Evolutionary conservation across 2,888 invertebrate species (phyloP), one percentile per base, ranked within the genome.

Genomic region (Cephus pygmeus): DNA sequence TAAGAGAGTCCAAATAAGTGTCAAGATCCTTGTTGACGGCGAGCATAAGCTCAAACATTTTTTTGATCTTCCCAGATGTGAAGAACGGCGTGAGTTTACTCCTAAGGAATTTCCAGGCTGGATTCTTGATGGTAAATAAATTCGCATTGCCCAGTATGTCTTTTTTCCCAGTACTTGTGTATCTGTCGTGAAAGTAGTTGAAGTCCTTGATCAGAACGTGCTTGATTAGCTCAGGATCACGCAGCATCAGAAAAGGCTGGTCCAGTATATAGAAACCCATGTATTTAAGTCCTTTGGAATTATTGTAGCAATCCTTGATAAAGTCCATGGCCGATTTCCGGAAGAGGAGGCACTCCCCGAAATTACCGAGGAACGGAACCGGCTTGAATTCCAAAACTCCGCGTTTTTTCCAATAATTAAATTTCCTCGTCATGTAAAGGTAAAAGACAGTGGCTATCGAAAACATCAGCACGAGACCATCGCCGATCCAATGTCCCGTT

Each of bases 171-270:
- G 92, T 90, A 3, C 83, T 31, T 0, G 76, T 81, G 79, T 80
- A 87, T 77, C 92, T 90, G 79, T 92, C 90, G 0, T 87, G 79
- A 81, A 93, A 93, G 15, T 87, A 88, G 80, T 91, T 88, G 73
- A 93, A 93, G 78, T 93, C 93, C 75, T 91, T 92, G 4, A 93
- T 89, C 33, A 93, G 77, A 1, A 93, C 81, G 0, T 90, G 87
- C 81, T 93, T 93, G 0, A 93, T 82, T 3, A 93, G 78, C n/a
- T 92, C 92, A 0, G 91, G 91, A 73, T 93, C 92, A 1, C 92
- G 90, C 15, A 92, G 81, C 4, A 93, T 33, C n/a, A 93, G 76
- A 0, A 85, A 88, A 0, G 93, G 93, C n/a, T 90, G 90, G 81
- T 92, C 90, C 31, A 93, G 86, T 1, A 92, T 78, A 40, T 87